Evolutionary conservation across 1,140 invertebrate genomes (phyloP), one percentile per base, ranked within the genome.

Genomic region (Drosophila takahashii): DNA sequence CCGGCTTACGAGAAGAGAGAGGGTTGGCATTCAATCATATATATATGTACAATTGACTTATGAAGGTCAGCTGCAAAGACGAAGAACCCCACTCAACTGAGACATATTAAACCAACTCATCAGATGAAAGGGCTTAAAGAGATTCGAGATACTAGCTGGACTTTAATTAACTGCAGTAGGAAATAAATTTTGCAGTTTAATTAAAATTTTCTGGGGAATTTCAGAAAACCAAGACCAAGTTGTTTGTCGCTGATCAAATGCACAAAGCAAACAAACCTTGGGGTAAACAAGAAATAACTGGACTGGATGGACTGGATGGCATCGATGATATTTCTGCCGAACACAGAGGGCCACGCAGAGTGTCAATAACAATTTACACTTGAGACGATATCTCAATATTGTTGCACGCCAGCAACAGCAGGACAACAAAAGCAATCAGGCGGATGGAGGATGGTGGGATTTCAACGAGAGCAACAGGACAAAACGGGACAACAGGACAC

Each of bases 291-390:
- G 32, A 45, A 69, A 69, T 69, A 69, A 69, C 66, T 65, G 15
- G 51, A 26, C 32, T 22, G 22, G 27, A 9, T 65, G 15, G 51
- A 26, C 32, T 22, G 22, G 27, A 9, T 84, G 81, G 53, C 72
- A 53, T 72, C 81, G 81, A 86, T 84, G 66, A 81, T 69, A 73
- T 71, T 86, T 70, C 50, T 76, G 71, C 45, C 50, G 77, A 41
- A 56, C 53, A 16, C 53, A 16, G 32, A 36, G 8, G 11, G n/a
- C 45, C 77, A 81, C 79, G 83, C 79, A 86, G 64, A 85, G 79
- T 86, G 81, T 86, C 81, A 87, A 86, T 86, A 86, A 86, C 81
- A 86, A 86, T 86, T 86, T 86, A 86, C 81, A 86, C 81, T 86
- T 86, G 83, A 86, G 83, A 86, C 84, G 84, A 86, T 83, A 86